These are phyloP conservation scores for Eupithecia inturbata DNA, from an alignment of 2,888 invertebrate species.

Conservation along the genomic window DNA sequence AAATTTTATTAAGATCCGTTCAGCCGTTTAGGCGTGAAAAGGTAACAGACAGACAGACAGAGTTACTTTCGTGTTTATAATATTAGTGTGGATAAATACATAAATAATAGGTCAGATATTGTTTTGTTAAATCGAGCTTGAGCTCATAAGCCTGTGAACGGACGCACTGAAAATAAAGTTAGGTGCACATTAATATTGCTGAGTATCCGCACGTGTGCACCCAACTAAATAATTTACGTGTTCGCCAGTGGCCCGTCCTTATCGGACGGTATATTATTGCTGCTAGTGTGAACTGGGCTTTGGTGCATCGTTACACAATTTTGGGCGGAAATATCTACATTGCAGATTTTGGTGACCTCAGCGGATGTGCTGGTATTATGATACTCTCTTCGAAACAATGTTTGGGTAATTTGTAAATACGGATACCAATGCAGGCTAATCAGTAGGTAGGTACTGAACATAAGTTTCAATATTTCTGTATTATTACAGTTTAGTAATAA, in stretches of 20 bases:
- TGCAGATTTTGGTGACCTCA: neutral
- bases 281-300: slow-evolving; percentile 19
- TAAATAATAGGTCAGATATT: neutral
- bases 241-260: slow-evolving; percentile 24
- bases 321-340: slow-evolving; percentile 6
- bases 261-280: slow-evolving; percentile 31
- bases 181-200: slow-evolving; percentile 23
- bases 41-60: too few species aligned
- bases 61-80: too few species aligned
- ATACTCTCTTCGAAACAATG: neutral
- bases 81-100: too few species aligned
- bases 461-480: neutral
- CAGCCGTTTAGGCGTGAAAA: too few species aligned
- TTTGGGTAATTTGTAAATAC: neutral
- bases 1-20: too few species aligned
- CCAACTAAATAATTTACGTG: slow-evolving; percentile 40
- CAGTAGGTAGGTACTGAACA: too few species aligned
- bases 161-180: slow-evolving; percentile 21
- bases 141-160: slow-evolving; percentile 14
- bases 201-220: slow-evolving; percentile 33
- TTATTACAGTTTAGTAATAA: neutral
- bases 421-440: too few species aligned
- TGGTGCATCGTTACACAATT: slow-evolving; percentile 20
- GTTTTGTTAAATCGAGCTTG: slow-evolving; percentile 11
- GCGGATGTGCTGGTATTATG: neutral